Percentiles rank a stretch among this genome's conserved stretches.
Conservation (phyloP, 2,113 vertebrate genomes). For the Phylloscopus whistleri region DNA sequence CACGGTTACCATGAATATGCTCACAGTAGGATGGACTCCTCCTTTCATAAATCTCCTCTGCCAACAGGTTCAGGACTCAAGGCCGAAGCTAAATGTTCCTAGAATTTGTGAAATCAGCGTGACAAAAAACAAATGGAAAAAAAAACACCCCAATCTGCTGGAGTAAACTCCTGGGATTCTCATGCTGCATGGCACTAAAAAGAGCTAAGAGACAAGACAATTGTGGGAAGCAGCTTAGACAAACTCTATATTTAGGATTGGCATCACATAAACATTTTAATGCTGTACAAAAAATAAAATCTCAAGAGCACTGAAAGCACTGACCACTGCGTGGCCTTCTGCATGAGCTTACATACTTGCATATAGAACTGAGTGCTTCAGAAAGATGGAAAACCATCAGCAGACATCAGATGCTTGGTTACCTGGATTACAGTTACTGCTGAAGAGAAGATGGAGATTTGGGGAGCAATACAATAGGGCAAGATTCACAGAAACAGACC, state of each 20-base stretch:
- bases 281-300: not conserved
- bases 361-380: not conserved
- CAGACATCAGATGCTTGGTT: not conserved
- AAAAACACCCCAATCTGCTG: not conserved
- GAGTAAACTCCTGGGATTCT: not conserved
- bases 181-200: not conserved
- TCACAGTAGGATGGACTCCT: not conserved
- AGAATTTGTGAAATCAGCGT: not conserved
- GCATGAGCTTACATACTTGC: rapidly evolving
- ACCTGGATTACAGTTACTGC: not conserved
- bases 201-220: not conserved
- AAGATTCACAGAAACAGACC: not conserved
- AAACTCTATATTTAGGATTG: not conserved
- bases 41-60: not conserved
- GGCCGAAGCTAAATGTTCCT: not conserved
- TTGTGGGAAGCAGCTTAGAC: not conserved
- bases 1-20: not conserved
- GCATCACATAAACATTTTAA: not conserved
- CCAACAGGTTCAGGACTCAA: not conserved
- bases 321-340: not conserved
- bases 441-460: not conserved
- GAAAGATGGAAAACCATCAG: not conserved
- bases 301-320: not conserved
- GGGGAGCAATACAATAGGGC: not conserved
- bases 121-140: not conserved